These are phyloP conservation scores for Agrochola lota DNA, from an alignment of 2,888 invertebrate genomes.

Conservation along the genomic window DNA sequence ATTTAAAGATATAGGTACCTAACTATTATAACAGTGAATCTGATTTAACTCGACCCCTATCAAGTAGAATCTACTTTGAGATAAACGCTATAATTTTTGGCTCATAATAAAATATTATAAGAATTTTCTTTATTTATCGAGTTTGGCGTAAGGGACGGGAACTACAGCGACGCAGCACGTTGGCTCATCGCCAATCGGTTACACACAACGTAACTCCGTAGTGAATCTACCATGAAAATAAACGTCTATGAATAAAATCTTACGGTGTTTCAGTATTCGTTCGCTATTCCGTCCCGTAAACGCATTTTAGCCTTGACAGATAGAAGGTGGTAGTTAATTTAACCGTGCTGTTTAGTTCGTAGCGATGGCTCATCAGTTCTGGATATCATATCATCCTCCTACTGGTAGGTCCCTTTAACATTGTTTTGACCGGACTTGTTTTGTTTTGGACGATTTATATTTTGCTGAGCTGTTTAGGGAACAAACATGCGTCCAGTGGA, in stretches of 20 bases:
- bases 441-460: conserved; percentile 40
- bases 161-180: conserved; percentile 52
- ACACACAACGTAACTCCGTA: conserved; percentile 75
- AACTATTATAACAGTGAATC: background rate
- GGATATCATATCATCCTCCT: conserved; percentile 96
- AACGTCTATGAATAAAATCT: conserved; percentile 88
- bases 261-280: conserved; percentile 74
- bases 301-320: conserved; percentile 58
- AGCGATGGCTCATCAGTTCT: conserved; percentile 96
- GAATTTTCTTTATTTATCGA: conserved; percentile 7
- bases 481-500: conserved; percentile 88
- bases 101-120: background rate
- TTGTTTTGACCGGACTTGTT: conserved; percentile 31
- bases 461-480: conserved; percentile 69
- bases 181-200: conserved; percentile 81
- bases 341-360: conserved; percentile 48
- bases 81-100: background rate
- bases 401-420: conserved; percentile 88
- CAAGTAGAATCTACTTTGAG: conserved; percentile 3
- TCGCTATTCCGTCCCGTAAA: conserved; percentile 64
- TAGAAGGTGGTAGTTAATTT: conserved; percentile 27
- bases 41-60: background rate
- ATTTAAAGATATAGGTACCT: background rate
- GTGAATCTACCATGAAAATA: conserved; percentile 83
- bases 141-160: conserved; percentile 30